phyloP scores from a whole-genome alignment of 2,888 invertebrate species.

The Eulithis prunata region DNA sequence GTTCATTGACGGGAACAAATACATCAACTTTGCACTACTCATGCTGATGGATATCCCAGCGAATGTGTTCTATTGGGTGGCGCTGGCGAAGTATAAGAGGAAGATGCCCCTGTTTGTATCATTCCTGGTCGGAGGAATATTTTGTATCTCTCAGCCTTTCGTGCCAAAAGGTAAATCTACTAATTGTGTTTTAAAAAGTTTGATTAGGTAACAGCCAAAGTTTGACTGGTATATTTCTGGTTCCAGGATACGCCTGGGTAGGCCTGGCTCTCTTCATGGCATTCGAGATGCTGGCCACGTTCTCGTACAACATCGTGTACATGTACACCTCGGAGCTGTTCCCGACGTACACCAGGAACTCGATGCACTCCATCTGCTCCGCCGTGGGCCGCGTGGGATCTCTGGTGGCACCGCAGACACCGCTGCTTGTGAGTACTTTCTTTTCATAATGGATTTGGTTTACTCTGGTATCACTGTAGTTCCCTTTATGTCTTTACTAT shows the following conservation, averaged over 20 bases:
- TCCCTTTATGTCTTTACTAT: too few relatives aligned
- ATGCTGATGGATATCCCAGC: constrained; percentile 78
- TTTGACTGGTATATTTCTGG: not conserved
- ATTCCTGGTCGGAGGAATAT: constrained; percentile 70
- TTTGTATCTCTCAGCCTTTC: constrained; percentile 73
- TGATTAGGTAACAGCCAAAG: too few relatives aligned
- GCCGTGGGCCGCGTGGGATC: constrained; percentile 89
- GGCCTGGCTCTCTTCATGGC: constrained; percentile 80
- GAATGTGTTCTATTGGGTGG: constrained; percentile 75
- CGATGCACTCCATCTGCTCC: constrained; percentile 87
- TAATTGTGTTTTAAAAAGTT: not conserved
- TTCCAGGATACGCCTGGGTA: constrained; percentile 69
- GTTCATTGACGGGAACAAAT: constrained; percentile 75
- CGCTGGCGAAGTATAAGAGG: constrained; percentile 69
- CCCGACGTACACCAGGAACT: constrained; percentile 89
- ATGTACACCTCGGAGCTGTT: constrained; percentile 90
- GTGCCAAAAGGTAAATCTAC: constrained; percentile 64
- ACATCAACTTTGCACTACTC: constrained; percentile 73
- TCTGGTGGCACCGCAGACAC: constrained; percentile 89
- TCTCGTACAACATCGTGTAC: constrained; percentile 88
- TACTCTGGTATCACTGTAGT: too few relatives aligned
- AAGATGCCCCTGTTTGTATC: constrained; percentile 67
- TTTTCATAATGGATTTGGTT: not conserved
- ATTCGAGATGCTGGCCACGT: constrained; percentile 87
- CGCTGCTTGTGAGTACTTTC: constrained; percentile 82